Base-by-base conservation (phyloP, 2,797 vertebrate genomes). In the Brachymystax lenok region DNA sequence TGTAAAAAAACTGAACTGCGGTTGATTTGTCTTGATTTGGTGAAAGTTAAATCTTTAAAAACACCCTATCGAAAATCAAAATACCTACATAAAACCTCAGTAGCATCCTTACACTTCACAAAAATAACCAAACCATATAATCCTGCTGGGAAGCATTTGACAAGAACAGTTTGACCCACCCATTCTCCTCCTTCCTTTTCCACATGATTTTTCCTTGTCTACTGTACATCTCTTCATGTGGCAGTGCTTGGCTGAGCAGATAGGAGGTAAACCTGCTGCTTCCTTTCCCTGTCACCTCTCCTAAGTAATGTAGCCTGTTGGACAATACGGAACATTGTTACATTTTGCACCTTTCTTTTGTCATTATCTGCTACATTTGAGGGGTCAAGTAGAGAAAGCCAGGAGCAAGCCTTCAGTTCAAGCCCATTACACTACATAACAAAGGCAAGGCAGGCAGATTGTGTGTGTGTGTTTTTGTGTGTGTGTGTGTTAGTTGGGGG, bases 251-350 rank as follows among this genome's bases (percentile, higher is more conserved):
- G 95, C 95, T 95, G 95, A 96, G 93, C 95, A 95, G 93, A 96
- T 95, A 95, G 92, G 95, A 93, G 92, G 95, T 95, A 95, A 95
- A 95, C 95, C 95, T 96, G 95, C 95, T 93, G 95, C 95, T 96
- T 94, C 94, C 95, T 71, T 71, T 71, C 69, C 69, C 94, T 94
- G 94, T 95, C 94, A 95, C 86, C 93, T 95, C 94, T 96, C 95
- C 95, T 97, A 97, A 97, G 96, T 95, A 96, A 94, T 96, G 95
- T 95, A 95, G 96, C 96, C 96, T 97, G 96, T 97, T 97, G 97
- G 96, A 97, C 94, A 96, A 98, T 95, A 97, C 76, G 96, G 95
- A 96, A 98, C 95, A 96, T 95, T 90, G 96, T 98, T 98, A 98
- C 94, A 96, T 95, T 94, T 94, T 52, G 94, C 94, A 96, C 91